Conservation (phyloP, 2,888 invertebrate species). For the Meiosimyza decipiens region DNA sequence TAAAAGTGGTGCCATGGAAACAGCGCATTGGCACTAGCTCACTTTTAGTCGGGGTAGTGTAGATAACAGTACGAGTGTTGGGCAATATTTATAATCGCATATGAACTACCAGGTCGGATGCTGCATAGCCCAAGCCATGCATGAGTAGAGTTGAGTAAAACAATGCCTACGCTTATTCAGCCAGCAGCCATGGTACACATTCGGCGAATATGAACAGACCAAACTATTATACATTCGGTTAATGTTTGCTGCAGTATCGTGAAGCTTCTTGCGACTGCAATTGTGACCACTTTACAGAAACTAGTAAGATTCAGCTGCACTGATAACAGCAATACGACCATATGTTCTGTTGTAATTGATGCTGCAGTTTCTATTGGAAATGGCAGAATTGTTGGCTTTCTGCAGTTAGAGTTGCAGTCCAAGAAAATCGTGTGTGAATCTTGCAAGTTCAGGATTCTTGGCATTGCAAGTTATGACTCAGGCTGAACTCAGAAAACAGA, state of each 20-base stretch:
- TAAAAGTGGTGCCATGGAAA: too few relatives aligned
- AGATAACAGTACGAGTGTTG: too few relatives aligned
- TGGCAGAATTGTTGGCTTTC: neutral
- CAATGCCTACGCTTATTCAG: too few relatives aligned
- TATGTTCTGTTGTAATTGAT: too few relatives aligned
- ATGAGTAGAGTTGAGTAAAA: too few relatives aligned
- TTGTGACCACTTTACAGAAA: neutral
- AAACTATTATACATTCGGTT: neutral
- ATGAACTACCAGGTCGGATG: too few relatives aligned
- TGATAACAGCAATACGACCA: conserved; percentile 5
- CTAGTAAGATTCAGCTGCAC: conserved; percentile 11
- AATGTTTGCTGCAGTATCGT: neutral
- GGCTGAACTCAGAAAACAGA: neutral
- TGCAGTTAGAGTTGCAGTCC: conserved; percentile 34
- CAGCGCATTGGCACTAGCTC: too few relatives aligned
- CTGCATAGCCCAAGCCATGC: too few relatives aligned
- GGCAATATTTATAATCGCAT: too few relatives aligned
- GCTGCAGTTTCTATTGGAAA: neutral
- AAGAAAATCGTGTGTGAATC: conserved; percentile 47
- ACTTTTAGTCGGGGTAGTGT: too few relatives aligned
- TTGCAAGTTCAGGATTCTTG: conserved; percentile 24
- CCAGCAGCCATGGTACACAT: conserved; percentile 42
- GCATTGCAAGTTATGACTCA: too few relatives aligned
- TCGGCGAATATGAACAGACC: conserved; percentile 27
- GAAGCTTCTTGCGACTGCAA: neutral